Conservation (phyloP, 2,113 vertebrate species). For the Onychostruthus taczanowskii region DNA sequence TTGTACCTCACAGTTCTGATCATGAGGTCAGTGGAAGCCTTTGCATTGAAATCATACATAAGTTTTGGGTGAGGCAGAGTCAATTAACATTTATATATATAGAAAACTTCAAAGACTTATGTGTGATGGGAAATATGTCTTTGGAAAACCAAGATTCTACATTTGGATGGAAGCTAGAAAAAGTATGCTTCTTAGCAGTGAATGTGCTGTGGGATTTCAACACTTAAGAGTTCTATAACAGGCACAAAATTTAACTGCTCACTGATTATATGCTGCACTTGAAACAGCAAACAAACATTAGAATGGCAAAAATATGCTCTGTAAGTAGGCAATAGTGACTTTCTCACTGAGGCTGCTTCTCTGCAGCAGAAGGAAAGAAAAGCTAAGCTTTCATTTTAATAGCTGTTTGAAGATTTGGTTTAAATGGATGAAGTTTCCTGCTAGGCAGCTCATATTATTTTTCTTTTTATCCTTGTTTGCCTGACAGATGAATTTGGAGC, state of each 20-base stretch:
- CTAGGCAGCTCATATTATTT: constrained; percentile 12
- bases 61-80: background rate
- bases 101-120: background rate
- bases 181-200: background rate
- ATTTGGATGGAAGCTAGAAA: background rate
- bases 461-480: constrained; percentile 16
- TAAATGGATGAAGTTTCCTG: constrained; percentile 37
- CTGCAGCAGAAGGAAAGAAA: constrained; percentile 45
- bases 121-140: background rate
- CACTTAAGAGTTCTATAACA: background rate
- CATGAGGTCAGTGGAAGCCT: background rate
- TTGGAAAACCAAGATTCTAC: background rate
- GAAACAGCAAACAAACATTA: background rate
- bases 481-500: background rate
- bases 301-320: background rate
- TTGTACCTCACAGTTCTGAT: background rate
- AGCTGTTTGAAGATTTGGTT: constrained; percentile 36
- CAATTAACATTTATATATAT: background rate
- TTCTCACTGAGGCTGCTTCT: constrained; percentile 36
- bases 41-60: background rate
- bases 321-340: background rate
- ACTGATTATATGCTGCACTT: background rate
- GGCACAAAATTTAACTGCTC: background rate
- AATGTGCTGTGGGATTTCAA: background rate
- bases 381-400: constrained; percentile 43